Conservation (phyloP, 2,797 vertebrate genomes). For the Sitta carolinensis region DNA sequence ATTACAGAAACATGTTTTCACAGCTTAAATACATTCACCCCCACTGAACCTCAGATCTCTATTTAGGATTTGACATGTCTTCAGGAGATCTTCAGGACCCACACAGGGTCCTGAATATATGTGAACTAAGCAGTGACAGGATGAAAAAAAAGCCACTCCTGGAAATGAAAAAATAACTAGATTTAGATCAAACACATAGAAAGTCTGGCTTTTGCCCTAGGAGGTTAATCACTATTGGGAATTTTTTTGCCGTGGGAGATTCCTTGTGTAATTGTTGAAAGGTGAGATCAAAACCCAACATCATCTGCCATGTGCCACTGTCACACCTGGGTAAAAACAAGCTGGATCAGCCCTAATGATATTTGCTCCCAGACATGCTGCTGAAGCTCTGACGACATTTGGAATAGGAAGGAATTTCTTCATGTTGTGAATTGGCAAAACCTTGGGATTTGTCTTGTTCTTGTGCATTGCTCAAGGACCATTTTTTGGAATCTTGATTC, state of each 20-base stretch:
- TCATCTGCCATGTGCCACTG: background rate
- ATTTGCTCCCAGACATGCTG: background rate
- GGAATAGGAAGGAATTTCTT: conserved; percentile 41
- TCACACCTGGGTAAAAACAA: conserved; percentile 1
- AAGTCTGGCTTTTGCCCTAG: conserved; percentile 16
- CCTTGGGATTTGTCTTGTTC: background rate
- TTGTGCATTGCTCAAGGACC: background rate
- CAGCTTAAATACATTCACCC: conserved; percentile 41
- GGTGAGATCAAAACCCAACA: background rate
- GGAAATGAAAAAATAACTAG: conserved; percentile 56
- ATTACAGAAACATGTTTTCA: conserved; percentile 44
- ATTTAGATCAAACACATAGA: conserved; percentile 34
- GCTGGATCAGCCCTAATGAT: background rate
- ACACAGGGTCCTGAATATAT: background rate
- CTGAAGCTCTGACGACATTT: background rate
- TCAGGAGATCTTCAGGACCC: background rate
- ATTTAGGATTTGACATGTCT: background rate
- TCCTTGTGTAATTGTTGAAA: conserved; percentile 20
- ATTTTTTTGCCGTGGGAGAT: background rate
- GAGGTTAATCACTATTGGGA: conserved; percentile 19
- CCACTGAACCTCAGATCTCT: background rate
- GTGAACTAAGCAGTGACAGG: background rate
- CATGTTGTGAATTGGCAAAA: background rate
- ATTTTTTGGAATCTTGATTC: background rate
- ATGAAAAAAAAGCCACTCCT: background rate